These are phyloP conservation scores for Tenebrio molitor DNA, from an alignment of 1,140 invertebrate genomes.

Conservation along the genomic window DNA sequence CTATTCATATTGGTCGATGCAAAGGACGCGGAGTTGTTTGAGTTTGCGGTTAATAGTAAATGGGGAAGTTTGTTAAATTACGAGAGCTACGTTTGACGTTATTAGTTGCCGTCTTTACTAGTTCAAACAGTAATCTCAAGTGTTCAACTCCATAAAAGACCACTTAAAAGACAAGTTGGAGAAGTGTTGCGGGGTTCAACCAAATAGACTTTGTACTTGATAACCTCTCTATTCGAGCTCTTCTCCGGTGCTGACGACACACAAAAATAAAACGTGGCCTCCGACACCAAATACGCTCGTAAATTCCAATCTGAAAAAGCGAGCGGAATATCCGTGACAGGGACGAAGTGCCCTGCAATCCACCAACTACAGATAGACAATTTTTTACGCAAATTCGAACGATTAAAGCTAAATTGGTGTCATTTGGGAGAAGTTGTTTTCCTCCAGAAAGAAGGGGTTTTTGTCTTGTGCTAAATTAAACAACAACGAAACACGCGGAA, in stretches of 20 bases:
- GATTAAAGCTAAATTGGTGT: neutral
- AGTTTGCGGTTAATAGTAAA: slow-evolving; percentile 38
- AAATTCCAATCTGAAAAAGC: neutral
- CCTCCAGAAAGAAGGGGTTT: neutral
- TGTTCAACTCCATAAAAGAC: slow-evolving; percentile 38
- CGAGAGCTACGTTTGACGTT: slow-evolving; percentile 36
- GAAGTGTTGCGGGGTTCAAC: slow-evolving; percentile 35
- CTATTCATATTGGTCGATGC: slow-evolving; percentile 36
- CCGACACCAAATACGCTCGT: neutral
- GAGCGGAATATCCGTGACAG: neutral
- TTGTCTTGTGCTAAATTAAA: neutral
- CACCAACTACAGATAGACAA: neutral
- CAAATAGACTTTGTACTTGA: slow-evolving; percentile 36
- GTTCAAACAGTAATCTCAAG: slow-evolving; percentile 40
- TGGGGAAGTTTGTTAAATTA: slow-evolving; percentile 40
- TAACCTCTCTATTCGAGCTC: slow-evolving; percentile 26
- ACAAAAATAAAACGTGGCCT: slow-evolving; percentile 7
- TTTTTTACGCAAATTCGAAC: neutral
- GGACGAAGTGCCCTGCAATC: neutral
- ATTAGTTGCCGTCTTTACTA: slow-evolving; percentile 40
- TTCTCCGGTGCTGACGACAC: slow-evolving; percentile 13
- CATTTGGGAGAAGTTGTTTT: neutral
- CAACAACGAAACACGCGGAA: neutral
- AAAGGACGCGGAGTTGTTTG: slow-evolving; percentile 32
- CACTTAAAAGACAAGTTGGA: slow-evolving; percentile 43